Evolutionary conservation across 2,888 invertebrate species (phyloP).

Genomic region (Mactromeris polynyma): DNA sequence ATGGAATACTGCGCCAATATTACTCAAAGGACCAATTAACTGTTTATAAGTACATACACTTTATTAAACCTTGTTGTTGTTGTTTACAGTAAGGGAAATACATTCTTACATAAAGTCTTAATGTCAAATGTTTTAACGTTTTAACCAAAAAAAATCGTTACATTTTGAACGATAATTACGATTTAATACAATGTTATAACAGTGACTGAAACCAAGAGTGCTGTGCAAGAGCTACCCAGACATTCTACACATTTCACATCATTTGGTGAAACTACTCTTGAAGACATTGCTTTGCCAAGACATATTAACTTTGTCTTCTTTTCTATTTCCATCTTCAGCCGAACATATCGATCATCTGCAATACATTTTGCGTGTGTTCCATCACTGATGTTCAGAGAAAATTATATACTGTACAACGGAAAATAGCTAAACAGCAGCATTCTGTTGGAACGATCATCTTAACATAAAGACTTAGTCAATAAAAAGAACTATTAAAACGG

Average conservation of each 20-base stretch:
- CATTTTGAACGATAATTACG: too few relatives aligned
- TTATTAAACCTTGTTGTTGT: too few relatives aligned
- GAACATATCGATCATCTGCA: slow-evolving; percentile 9
- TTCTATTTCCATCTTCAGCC: neutral
- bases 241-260: neutral
- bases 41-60: too few relatives aligned
- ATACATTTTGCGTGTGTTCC: slow-evolving; percentile 33
- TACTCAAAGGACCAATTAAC: too few relatives aligned
- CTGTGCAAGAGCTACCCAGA: too few relatives aligned
- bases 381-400: slow-evolving; percentile 42
- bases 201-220: too few relatives aligned
- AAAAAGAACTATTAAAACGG: slow-evolving; percentile 42
- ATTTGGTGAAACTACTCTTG: neutral
- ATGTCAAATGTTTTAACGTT: too few relatives aligned
- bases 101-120: too few relatives aligned
- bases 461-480: slow-evolving; percentile 53
- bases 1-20: too few relatives aligned
- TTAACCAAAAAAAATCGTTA: too few relatives aligned
- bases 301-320: neutral
- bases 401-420: slow-evolving; percentile 44
- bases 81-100: too few relatives aligned
- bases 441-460: slow-evolving; percentile 45
- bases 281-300: slow-evolving; percentile 7
- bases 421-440: slow-evolving; percentile 31
- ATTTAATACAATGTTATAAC: too few relatives aligned